These are phyloP conservation scores for Petrocephalus sullivani DNA, from an alignment of 2,797 vertebrate species.

Conservation along the genomic window DNA sequence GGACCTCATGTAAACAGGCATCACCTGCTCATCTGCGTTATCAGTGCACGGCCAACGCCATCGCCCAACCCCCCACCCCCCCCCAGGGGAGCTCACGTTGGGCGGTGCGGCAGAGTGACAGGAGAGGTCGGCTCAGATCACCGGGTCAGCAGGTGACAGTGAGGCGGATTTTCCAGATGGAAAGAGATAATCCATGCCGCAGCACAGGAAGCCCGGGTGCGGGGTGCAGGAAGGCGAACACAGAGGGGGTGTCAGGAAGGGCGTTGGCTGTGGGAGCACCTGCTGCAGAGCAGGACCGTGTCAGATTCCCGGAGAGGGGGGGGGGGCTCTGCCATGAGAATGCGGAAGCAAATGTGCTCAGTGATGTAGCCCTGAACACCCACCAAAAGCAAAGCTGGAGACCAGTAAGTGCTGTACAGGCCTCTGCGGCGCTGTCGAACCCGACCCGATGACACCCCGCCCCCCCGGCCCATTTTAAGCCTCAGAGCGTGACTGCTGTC, in stretches of 20 bases:
- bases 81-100: neutral
- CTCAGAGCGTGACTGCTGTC: neutral
- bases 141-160: neutral
- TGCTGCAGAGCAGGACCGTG: neutral
- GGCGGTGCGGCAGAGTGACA: neutral
- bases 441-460: neutral
- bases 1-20: neutral
- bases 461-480: neutral
- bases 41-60: neutral
- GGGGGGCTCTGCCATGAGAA: neutral
- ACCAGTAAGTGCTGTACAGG: neutral
- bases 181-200: neutral
- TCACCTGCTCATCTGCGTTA: neutral
- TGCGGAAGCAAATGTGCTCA: neutral
- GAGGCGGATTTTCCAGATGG: neutral
- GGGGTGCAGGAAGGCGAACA: neutral
- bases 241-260: neutral
- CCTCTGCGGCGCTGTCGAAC: neutral
- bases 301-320: neutral
- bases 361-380: neutral
- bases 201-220: neutral
- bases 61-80: neutral
- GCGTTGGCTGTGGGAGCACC: neutral
- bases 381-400: neutral
- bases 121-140: neutral